Evolutionary conservation across 2,113 vertebrate genomes (phyloP), one percentile per base, ranked within the genome.

Genomic region (Pachycephala philippinensis): DNA sequence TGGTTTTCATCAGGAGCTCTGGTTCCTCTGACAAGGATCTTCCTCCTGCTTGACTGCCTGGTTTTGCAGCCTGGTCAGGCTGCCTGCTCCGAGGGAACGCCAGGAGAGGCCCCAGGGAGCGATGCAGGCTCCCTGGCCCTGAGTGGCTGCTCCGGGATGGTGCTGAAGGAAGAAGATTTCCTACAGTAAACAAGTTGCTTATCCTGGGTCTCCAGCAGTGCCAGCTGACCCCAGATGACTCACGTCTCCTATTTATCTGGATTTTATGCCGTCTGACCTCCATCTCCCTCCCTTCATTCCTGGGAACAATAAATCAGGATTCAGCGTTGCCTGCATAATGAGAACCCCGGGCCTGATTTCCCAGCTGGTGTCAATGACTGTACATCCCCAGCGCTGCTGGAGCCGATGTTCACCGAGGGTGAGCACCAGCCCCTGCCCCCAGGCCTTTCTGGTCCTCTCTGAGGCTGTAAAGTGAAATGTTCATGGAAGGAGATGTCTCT

Each of bases 371-470:
- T 27, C 63, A 42, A 9, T 53, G 64, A 20, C 33, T 14, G 23
- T 2, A 14, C 16, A 39, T 9, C 47, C 57, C 6, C 53, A 69
- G 59, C 70, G 22, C 85, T 61, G 35, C 84, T 59, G 69, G 50
- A 44, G 22, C 33, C 4, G 0, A 17, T 35, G 33, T 4, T 4
- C 53, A 33, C n/a, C 19, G 2, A 0, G 40, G 31, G n/a, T 47
- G 24, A 84, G 30, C 65, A 39, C 21, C 33, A 20, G 0, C 12
- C 13, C 31, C 15, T 17, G 44, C 30, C 22, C 40, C 53, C 28
- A 0, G 47, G 65, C 49, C 24, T 1, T 56, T 69, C 69, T 16
- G 6, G 5, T 26, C 33, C 22, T 39, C 12, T 47, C 57, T 20
- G 30, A 80, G 17, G 28, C 57, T 53, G 20, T 2, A 27, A 39